Base-by-base conservation (phyloP, 2,888 invertebrate species). In the Microctonus hyperodae region DNA sequence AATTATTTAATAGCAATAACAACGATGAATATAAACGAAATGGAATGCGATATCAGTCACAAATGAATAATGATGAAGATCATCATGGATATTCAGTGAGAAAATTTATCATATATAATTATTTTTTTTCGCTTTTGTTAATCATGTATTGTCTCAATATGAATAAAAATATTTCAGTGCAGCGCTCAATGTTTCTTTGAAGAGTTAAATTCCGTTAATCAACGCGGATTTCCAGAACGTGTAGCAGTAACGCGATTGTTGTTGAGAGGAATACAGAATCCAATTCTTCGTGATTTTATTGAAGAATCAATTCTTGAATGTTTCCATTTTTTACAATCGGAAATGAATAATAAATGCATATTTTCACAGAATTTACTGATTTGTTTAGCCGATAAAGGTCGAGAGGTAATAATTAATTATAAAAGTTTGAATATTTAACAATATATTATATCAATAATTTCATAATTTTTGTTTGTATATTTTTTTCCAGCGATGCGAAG, bases 301-400 rank as follows among this genome's bases (percentile, higher is more conserved):
- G 89, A 90, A 73, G 91, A 92, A 78, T 88, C 91, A 0, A 87
- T 91, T 55, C 88, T 90, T 70, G 90, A 91, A 72, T 93, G 93
- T 75, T 92, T 91, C 74, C 89, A 89, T 73, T 87, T 89, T 72
- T 74, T 90, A 56, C 70, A 70, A 59, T 75, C 74, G 40, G 72
- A 75, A 35, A 67, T 71, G 37, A 77, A 78, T 31, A 85, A 91
- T 11, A 88, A 89, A 71, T 93, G 92, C 75, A 86, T 87, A 59
- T 91, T 88, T 77, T 89, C 92, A 0, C 88, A 88, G 69, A 88
- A 89, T 73, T 82, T 92, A 22, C 80, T 91, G 62, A 87, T 86
- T 70, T 93, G 93, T 75, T 84, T 92, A 74, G 88, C 89, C 0
- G 91, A 92, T 69, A 91, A 90, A 76, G 91, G 90, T n/a, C 86